phyloP scores from a whole-genome alignment of 2,113 vertebrate species.

The Nyctibius bracteatus region DNA sequence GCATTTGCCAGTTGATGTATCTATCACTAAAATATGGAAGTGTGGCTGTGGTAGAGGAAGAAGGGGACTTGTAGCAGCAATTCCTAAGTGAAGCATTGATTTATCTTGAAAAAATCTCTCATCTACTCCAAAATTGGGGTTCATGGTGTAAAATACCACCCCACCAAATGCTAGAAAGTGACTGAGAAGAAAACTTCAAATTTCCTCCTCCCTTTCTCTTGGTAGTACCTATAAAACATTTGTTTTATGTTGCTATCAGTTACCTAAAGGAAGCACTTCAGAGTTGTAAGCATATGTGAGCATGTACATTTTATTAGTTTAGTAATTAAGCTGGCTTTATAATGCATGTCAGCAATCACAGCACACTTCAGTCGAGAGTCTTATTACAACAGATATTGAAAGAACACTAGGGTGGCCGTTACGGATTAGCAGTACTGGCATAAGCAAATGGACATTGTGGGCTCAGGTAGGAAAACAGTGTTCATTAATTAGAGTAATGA shows the following conservation, averaged over 20 bases:
- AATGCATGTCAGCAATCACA: background rate
- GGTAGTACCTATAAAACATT: background rate
- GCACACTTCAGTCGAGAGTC: background rate
- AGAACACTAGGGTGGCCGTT: background rate
- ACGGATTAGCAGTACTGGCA: background rate
- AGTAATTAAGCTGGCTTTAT: background rate
- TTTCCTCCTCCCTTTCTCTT: background rate
- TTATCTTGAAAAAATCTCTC: background rate
- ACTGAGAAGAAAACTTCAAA: background rate
- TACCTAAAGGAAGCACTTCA: background rate
- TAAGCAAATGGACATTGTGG: background rate
- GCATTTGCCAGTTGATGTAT: background rate
- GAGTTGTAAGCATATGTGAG: background rate
- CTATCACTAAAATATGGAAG: background rate
- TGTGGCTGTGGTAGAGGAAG: background rate
- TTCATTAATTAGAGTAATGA: slow-evolving; percentile 36
- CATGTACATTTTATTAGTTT: background rate
- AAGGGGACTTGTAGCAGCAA: background rate
- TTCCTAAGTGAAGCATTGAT: background rate
- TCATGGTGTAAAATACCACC: background rate
- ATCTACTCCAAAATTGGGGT: background rate
- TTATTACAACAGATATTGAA: background rate
- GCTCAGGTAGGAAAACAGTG: background rate
- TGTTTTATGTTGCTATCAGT: background rate
- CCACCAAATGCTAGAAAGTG: background rate